Percentiles rank a stretch among this genome's conserved stretches.
These are phyloP conservation scores for Aleadryas rufinucha DNA, from an alignment of 2,113 vertebrate species.

Conservation along the genomic window DNA sequence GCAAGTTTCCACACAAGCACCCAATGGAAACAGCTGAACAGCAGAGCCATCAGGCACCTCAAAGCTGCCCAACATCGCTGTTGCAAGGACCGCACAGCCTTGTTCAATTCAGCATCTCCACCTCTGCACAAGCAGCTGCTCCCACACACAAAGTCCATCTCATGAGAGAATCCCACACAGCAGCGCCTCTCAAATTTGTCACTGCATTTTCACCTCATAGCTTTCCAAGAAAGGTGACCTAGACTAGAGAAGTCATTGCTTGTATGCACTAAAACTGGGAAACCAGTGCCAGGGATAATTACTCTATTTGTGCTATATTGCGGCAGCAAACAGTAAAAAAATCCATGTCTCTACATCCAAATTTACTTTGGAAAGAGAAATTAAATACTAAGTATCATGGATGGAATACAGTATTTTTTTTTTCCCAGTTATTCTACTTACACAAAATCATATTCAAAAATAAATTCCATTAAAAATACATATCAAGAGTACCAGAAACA, in stretches of 20 bases:
- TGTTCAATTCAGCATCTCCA: neutral
- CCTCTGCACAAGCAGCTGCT: neutral
- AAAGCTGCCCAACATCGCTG: neutral
- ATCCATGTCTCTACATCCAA: neutral
- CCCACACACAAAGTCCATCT: fast-evolving
- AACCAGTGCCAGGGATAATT: neutral
- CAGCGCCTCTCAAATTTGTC: neutral
- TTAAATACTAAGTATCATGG: neutral
- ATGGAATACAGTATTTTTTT: neutral
- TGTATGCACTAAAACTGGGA: neutral
- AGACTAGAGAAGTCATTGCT: neutral
- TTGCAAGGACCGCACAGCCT: neutral
- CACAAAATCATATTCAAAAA: neutral
- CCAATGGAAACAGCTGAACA: neutral
- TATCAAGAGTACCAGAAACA: neutral
- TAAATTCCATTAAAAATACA: neutral
- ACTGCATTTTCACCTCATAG: neutral
- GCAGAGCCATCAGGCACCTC: neutral
- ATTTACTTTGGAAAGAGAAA: neutral
- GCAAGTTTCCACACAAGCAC: neutral
- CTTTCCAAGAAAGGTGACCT: neutral
- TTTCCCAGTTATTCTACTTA: neutral
- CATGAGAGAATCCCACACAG: neutral
- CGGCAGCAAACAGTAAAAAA: neutral
- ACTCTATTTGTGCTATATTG: neutral